Conservation (phyloP, 2,888 invertebrate species). For the Himalopsyche tibetana region DNA sequence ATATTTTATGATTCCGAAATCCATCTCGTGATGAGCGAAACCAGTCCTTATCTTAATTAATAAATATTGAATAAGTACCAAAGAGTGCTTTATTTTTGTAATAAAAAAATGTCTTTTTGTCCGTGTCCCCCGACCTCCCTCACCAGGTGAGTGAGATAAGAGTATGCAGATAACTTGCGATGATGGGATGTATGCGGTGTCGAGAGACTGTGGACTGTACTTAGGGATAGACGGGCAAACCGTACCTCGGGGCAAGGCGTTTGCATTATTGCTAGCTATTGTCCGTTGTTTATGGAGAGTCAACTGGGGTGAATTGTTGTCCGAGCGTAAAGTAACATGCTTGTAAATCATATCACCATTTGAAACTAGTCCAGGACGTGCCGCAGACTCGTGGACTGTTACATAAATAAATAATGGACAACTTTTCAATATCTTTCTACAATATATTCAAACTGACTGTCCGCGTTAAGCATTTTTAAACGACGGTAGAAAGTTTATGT, state of each 20-base stretch:
- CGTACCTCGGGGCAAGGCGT: not conserved
- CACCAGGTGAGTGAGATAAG: conserved; percentile 18
- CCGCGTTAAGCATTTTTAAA: no score
- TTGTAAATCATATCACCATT: conserved; percentile 21
- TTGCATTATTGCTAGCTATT: conserved; percentile 12
- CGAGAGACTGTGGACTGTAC: conserved; percentile 12
- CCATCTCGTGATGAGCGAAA: no score
- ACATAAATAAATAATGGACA: not conserved
- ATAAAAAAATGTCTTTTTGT: no score
- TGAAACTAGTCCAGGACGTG: conserved; percentile 11
- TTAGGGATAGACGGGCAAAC: conserved; percentile 2
- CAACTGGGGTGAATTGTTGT: conserved; percentile 19
- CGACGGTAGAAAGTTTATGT: no score
- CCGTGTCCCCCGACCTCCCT: not conserved
- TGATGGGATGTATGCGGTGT: conserved; percentile 27
- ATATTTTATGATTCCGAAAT: no score
- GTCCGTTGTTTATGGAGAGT: conserved; percentile 23
- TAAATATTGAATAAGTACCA: no score
- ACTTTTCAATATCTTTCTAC: no score
- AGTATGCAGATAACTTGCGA: conserved; percentile 20
- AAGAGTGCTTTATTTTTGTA: no score
- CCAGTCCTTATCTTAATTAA: no score
- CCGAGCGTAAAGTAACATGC: not conserved
- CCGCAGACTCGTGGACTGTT: not conserved
- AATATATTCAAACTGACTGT: no score